Evolutionary conservation across 2,888 invertebrate genomes (phyloP).

Genomic region (Lysandra bellargus): DNA sequence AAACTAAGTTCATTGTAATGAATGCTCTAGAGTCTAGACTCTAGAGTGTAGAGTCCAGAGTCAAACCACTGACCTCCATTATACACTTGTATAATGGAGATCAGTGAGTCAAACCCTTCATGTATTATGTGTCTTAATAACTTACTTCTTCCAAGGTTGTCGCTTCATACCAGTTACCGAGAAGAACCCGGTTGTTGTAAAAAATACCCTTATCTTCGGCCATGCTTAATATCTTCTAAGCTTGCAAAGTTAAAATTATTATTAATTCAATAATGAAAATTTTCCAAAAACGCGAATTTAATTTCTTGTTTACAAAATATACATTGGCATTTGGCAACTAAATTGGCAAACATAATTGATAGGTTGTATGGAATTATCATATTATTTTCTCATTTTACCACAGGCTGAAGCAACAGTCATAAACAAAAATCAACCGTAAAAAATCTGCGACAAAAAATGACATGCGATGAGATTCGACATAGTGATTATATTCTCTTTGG

Average conservation of each 20-base stretch:
- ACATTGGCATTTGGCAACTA: background rate
- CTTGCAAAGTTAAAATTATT: background rate
- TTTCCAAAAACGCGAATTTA: background rate
- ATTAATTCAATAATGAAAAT: background rate
- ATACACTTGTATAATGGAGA: no score
- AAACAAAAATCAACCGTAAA: background rate
- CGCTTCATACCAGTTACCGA: conserved; percentile 74
- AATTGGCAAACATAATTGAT: background rate
- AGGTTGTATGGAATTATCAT: background rate
- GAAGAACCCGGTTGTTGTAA: conserved; percentile 64
- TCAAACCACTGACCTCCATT: no score
- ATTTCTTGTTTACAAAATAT: background rate
- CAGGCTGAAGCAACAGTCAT: background rate
- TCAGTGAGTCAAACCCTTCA: no score
- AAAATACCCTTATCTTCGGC: conserved; percentile 66
- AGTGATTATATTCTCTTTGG: no score
- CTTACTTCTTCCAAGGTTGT: conserved; percentile 68
- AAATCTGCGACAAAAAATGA: no score
- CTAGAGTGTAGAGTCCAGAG: no score
- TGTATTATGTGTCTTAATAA: background rate
- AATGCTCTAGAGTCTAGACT: no score
- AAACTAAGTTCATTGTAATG: no score
- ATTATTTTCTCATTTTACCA: background rate
- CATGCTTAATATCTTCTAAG: conserved; percentile 16
- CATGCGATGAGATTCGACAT: no score